phyloP scores from a whole-genome alignment of 2,797 vertebrate genomes.

The Periparus ater region DNA sequence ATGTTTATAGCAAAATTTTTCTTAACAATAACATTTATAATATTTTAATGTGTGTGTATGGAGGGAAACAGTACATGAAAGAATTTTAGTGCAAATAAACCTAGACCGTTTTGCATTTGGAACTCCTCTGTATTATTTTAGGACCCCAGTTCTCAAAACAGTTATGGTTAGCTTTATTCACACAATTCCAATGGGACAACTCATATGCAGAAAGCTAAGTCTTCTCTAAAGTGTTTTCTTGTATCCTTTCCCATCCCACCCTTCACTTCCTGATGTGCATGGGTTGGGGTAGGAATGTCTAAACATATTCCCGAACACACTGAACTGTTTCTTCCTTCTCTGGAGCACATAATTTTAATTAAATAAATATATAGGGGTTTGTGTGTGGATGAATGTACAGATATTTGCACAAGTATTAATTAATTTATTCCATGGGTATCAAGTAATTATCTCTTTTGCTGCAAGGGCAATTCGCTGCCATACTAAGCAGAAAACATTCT shows the following conservation, averaged over 20 bases:
- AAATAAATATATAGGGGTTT: not conserved
- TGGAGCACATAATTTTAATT: not conserved
- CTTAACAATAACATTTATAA: slow-evolving; percentile 64
- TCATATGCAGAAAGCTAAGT: not conserved
- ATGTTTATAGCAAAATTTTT: slow-evolving; percentile 67
- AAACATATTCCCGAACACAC: not conserved
- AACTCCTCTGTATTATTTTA: slow-evolving; percentile 51
- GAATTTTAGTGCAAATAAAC: slow-evolving; percentile 59
- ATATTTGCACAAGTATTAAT: slow-evolving; percentile 5
- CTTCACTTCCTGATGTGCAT: not conserved
- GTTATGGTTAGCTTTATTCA: slow-evolving; percentile 41
- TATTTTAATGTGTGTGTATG: slow-evolving; percentile 49
- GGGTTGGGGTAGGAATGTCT: not conserved
- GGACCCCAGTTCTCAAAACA: slow-evolving; percentile 34
- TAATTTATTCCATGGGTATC: not conserved
- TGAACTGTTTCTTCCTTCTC: not conserved
- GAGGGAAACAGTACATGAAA: slow-evolving; percentile 50
- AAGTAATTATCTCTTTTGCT: slow-evolving; percentile 30
- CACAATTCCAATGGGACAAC: slow-evolving; percentile 38
- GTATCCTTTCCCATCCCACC: not conserved
- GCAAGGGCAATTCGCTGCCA: slow-evolving; percentile 39
- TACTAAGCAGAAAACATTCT: slow-evolving; percentile 34
- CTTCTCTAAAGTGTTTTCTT: not conserved
- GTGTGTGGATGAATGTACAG: not conserved
- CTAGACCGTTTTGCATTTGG: slow-evolving; percentile 5